phyloP scores from a whole-genome alignment of 2,113 vertebrate species.

The Hippocampus guttulatus region DNA sequence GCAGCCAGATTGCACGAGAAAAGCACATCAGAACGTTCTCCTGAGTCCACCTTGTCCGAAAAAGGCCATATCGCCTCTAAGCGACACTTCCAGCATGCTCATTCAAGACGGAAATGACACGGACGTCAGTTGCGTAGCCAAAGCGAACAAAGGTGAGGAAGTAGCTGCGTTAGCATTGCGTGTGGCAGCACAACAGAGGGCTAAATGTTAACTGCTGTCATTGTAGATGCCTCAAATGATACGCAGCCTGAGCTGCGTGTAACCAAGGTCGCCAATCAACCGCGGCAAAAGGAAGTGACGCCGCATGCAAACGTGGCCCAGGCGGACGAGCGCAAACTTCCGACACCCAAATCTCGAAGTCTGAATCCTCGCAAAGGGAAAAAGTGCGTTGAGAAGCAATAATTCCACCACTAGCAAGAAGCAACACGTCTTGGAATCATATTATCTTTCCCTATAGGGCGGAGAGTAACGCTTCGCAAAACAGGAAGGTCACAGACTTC shows the following conservation, averaged over 20 bases:
- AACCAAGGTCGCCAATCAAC: conserved; percentile 19
- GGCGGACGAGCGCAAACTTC: conserved; percentile 30
- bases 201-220: neutral
- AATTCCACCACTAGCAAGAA: neutral
- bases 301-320: neutral
- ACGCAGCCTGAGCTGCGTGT: conserved; percentile 9
- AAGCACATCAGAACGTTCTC: conserved; percentile 69
- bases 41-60: conserved; percentile 72
- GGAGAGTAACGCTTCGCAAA: conserved; percentile 76
- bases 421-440: neutral
- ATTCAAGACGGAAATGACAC: conserved; percentile 78
- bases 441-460: conserved; percentile 58
- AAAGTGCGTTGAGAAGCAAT: conserved; percentile 71
- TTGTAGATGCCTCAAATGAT: conserved; percentile 16
- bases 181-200: neutral
- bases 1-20: conserved; percentile 72
- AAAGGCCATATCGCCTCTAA: conserved; percentile 80
- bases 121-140: conserved; percentile 67
- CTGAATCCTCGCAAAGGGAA: conserved; percentile 68
- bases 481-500: conserved; percentile 92
- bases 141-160: conserved; percentile 73
- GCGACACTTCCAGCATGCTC: conserved; percentile 78
- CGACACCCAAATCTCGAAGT: conserved; percentile 51
- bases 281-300: conserved; percentile 18
- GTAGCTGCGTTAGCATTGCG: neutral